These are phyloP conservation scores for Platysternon megacephalum DNA, from an alignment of 2,113 vertebrate genomes.

Conservation along the genomic window DNA sequence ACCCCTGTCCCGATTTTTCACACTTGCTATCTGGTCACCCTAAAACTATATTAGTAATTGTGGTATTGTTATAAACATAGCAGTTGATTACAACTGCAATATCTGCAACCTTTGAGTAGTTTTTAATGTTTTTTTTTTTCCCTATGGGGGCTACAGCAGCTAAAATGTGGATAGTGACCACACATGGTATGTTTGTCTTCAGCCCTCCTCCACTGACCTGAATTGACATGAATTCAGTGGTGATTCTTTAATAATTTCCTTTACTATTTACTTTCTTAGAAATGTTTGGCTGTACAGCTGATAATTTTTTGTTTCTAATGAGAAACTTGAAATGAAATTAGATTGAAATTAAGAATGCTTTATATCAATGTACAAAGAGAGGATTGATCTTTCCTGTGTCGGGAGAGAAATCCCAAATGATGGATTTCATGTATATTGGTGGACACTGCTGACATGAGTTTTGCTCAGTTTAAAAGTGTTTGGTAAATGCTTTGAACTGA, in stretches of 20 bases:
- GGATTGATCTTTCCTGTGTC: background rate
- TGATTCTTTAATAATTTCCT: background rate
- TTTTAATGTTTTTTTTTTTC: no score
- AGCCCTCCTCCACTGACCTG: background rate
- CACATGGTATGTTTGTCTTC: no score
- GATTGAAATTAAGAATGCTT: background rate
- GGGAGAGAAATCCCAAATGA: background rate
- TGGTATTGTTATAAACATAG: background rate
- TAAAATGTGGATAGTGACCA: no score
- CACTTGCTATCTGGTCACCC: no score
- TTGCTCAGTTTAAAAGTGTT: background rate
- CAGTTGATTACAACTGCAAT: background rate
- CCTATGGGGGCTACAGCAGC: no score
- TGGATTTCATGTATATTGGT: background rate
- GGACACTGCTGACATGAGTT: background rate
- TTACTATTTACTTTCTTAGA: background rate
- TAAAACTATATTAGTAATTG: no score
- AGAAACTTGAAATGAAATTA: background rate
- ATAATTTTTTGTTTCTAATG: background rate
- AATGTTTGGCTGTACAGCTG: background rate
- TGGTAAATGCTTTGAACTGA: background rate
- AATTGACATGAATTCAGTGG: background rate
- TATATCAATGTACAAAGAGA: background rate
- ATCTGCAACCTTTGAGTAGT: background rate
- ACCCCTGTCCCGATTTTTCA: no score